Evolutionary conservation across 64 coral and sea anemone genomes (phyloP).

Genomic region (Cladopsammia gracilis): DNA sequence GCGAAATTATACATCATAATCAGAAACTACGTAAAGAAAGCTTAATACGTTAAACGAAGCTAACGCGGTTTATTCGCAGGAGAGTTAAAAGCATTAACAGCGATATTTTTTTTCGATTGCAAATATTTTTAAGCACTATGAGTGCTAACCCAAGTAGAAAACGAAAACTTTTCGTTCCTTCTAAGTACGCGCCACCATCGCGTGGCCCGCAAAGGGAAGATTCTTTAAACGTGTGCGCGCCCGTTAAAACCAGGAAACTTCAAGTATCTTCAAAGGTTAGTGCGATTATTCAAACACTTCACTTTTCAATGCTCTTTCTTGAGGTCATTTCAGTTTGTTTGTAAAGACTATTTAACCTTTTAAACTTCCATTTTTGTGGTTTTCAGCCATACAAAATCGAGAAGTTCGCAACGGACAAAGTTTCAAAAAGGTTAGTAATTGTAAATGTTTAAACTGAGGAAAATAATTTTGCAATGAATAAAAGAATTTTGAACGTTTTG

Average conservation of each 20-base stretch:
- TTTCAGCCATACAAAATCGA: background rate
- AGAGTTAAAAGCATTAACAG: background rate
- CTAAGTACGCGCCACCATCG: background rate
- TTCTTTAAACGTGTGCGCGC: background rate
- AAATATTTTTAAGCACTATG: background rate
- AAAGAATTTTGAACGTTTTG: background rate
- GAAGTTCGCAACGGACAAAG: background rate
- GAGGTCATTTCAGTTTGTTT: background rate
- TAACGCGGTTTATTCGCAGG: background rate
- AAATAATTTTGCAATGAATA: background rate
- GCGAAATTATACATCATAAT: no score
- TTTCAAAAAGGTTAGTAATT: background rate
- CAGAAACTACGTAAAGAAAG: background rate
- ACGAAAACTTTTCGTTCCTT: constrained; percentile 19
- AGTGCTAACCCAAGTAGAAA: constrained; percentile 2
- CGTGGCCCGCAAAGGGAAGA: background rate
- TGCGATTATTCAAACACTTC: background rate
- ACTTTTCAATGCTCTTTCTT: background rate
- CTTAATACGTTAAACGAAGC: background rate
- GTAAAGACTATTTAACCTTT: background rate
- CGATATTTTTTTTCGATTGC: background rate
- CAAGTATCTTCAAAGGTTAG: background rate
- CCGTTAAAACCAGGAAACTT: background rate
- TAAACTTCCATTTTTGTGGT: background rate
- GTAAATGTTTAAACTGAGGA: background rate